Evolutionary conservation across 2,888 invertebrate genomes (phyloP).

Genomic region (Leptura quadrifasciata): DNA sequence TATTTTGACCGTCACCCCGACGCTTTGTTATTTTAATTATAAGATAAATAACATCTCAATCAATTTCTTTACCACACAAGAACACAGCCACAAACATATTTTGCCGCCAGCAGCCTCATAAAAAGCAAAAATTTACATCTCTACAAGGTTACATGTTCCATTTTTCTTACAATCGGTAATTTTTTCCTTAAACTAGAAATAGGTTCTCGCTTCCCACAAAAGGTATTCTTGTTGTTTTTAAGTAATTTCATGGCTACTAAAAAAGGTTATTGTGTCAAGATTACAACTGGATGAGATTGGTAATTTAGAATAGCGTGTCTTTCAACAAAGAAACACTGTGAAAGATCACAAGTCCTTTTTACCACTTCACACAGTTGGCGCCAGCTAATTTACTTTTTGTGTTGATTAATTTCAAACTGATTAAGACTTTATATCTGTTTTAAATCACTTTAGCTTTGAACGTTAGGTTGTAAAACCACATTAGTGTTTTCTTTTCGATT

Average conservation of each 20-base stretch:
- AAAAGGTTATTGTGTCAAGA: conserved; percentile 61
- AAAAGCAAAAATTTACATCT: conserved; percentile 25
- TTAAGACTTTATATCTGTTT: conserved; percentile 36
- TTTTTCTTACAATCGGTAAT: neutral
- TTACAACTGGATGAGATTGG: conserved; percentile 58
- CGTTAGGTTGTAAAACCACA: conserved; percentile 41
- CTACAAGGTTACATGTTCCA: neutral
- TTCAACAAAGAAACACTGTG: conserved; percentile 47
- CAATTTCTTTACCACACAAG: conserved; percentile 19
- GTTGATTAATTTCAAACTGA: conserved; percentile 38
- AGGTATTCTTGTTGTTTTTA: conserved; percentile 54
- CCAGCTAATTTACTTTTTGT: conserved; percentile 48
- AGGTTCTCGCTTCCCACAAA: conserved; percentile 43
- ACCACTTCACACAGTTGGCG: conserved; percentile 49
- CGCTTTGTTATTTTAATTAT: conserved; percentile 23
- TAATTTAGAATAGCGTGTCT: conserved; percentile 57
- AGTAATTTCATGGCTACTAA: conserved; percentile 60
- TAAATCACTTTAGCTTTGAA: conserved; percentile 24
- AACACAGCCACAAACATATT: conserved; percentile 12
- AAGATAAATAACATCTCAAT: conserved; percentile 26
- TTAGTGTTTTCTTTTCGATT: conserved; percentile 51
- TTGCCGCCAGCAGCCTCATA: conserved; percentile 13
- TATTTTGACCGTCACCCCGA: neutral
- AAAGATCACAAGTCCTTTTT: conserved; percentile 42
- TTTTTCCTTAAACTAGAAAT: conserved; percentile 38